Evolutionary conservation across 2,888 invertebrate species (phyloP).

Genomic region (Chromoteleia sp.): DNA sequence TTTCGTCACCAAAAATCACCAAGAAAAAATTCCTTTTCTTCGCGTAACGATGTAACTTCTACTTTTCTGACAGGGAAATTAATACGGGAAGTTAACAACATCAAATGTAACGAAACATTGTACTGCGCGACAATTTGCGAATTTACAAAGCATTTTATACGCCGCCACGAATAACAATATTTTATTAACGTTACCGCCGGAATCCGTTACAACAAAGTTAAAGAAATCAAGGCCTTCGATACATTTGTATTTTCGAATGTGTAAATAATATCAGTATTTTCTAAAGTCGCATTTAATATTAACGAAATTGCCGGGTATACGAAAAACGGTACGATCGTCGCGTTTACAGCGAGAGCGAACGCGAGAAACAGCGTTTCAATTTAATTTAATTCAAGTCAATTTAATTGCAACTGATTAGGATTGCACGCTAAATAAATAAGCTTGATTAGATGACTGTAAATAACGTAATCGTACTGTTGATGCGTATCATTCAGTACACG

Average conservation of each 20-base stretch:
- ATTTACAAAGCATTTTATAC: slow-evolving; percentile 43
- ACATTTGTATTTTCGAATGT: slow-evolving; percentile 52
- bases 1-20: too few relatives aligned
- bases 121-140: slow-evolving; percentile 5
- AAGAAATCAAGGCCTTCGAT: slow-evolving; percentile 51
- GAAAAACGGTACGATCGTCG: background rate
- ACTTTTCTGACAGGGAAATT: background rate
- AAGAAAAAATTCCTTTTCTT: too few relatives aligned
- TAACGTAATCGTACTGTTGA: too few relatives aligned
- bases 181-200: slow-evolving; percentile 31
- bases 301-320: slow-evolving; percentile 43
- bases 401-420: background rate
- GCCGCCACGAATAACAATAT: slow-evolving; percentile 19
- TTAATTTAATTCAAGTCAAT: background rate
- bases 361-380: too few relatives aligned
- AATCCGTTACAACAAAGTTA: slow-evolving; percentile 28
- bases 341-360: too few relatives aligned
- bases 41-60: slow-evolving; percentile 1
- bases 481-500: too few relatives aligned
- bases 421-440: background rate
- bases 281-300: slow-evolving; percentile 45
- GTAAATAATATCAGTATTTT: slow-evolving; percentile 46
- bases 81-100: too few relatives aligned
- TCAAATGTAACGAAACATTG: background rate
- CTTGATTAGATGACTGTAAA: too few relatives aligned